A percentile compares a stretch with the other conserved stretches of the same genome.
Conservation (phyloP, 2,113 vertebrate genomes). For the Xenopus laevis region DNA sequence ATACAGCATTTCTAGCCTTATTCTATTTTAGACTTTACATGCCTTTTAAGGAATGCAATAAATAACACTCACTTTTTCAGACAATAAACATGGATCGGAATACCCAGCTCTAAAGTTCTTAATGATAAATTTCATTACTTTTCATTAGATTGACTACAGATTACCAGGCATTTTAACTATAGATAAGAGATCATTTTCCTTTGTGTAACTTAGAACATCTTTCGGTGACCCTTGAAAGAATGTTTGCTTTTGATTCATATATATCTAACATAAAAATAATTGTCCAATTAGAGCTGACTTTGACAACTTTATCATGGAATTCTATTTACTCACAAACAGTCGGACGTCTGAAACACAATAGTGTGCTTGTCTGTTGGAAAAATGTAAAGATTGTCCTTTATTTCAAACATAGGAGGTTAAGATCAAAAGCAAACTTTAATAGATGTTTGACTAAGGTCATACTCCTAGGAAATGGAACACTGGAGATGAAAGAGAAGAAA, state of each 20-base stretch:
- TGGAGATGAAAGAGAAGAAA: slow-evolving; percentile 74
- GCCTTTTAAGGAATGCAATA: too few relatives aligned
- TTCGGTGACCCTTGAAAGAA: slow-evolving; percentile 66
- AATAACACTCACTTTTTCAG: too few relatives aligned
- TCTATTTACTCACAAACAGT: slow-evolving; percentile 68
- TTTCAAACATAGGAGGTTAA: slow-evolving; percentile 47
- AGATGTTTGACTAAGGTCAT: slow-evolving; percentile 79
- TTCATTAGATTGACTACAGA: too few relatives aligned
- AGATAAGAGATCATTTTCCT: slow-evolving; percentile 5
- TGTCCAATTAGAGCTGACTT: slow-evolving; percentile 63
- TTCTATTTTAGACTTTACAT: too few relatives aligned
- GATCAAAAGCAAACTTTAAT: slow-evolving; percentile 76
- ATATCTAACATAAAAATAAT: slow-evolving; percentile 65
- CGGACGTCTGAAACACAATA: slow-evolving; percentile 67
- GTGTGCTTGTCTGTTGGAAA: slow-evolving; percentile 64
- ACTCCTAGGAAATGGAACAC: slow-evolving; percentile 75
- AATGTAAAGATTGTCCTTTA: slow-evolving; percentile 63
- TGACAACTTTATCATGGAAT: slow-evolving; percentile 67
- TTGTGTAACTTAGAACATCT: slow-evolving; percentile 54
- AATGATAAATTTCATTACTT: too few relatives aligned
- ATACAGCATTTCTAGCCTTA: too few relatives aligned
- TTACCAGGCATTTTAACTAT: too few relatives aligned
- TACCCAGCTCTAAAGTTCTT: too few relatives aligned
- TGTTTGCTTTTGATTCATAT: slow-evolving; percentile 66
- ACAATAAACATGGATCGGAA: too few relatives aligned